phyloP scores from a whole-genome alignment of 2,888 invertebrate genomes.

The Cheilosia urbana region DNA sequence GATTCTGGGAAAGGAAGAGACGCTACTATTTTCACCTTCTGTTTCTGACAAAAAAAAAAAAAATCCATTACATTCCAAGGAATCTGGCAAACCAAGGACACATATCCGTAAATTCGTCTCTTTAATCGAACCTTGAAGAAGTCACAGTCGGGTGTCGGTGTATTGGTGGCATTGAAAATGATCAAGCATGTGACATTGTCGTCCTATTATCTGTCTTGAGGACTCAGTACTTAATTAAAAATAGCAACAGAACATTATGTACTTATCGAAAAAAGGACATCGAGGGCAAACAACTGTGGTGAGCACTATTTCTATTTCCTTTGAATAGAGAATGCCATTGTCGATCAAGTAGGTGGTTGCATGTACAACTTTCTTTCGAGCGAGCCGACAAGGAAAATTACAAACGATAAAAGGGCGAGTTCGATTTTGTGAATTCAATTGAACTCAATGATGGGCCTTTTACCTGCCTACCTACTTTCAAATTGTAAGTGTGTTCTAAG shows the following conservation, averaged over 20 bases:
- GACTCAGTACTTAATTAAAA: slow-evolving; percentile 61
- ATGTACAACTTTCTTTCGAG: background rate
- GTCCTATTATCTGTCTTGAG: slow-evolving; percentile 35
- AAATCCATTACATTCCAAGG: slow-evolving; percentile 28
- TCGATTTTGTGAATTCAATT: too few species aligned
- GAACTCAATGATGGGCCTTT: too few species aligned
- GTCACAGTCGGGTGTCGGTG: slow-evolving; percentile 27
- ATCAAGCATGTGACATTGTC: slow-evolving; percentile 49
- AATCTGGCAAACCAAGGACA: slow-evolving; percentile 21
- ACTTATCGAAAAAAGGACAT: background rate
- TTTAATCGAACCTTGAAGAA: slow-evolving; percentile 32
- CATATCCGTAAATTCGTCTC: slow-evolving; percentile 17
- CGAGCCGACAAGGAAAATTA: background rate
- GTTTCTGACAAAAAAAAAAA: slow-evolving; percentile 16
- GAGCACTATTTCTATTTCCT: background rate
- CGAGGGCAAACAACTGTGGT: background rate
- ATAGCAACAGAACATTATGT: slow-evolving; percentile 35
- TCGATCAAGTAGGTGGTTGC: background rate
- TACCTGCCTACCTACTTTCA: too few species aligned
- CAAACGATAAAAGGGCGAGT: too few species aligned
- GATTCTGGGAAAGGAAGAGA: slow-evolving; percentile 37
- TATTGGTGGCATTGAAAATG: slow-evolving; percentile 55
- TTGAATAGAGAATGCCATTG: background rate
- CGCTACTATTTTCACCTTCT: background rate
- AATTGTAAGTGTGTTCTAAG: too few species aligned